These are phyloP conservation scores for Flexamia atlantica DNA, from an alignment of 2,888 invertebrate species.

Conservation along the genomic window DNA sequence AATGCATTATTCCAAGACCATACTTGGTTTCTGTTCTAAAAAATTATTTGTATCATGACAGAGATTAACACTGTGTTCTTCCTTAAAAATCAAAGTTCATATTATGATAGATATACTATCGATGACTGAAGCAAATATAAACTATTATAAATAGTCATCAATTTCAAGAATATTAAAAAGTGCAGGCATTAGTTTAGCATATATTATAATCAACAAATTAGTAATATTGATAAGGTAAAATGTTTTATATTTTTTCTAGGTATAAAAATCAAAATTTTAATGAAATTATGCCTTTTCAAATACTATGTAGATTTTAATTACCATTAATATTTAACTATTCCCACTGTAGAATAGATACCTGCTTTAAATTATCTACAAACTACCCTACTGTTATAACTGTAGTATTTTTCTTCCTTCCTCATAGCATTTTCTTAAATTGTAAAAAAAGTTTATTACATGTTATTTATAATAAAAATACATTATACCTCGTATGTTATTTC, in stretches of 20 bases:
- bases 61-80: constrained; percentile 10
- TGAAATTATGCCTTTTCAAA: no score
- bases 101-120: neutral
- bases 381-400: constrained; percentile 1
- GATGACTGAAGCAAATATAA: constrained; percentile 6
- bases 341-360: no score
- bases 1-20: neutral
- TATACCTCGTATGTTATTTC: neutral
- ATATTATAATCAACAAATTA: no score
- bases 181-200: no score
- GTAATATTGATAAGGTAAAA: no score
- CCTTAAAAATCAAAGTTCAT: constrained; percentile 16
- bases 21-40: neutral
- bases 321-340: no score
- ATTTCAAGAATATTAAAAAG: neutral
- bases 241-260: no score
- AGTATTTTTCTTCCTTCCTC: neutral
- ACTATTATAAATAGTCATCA: no score
- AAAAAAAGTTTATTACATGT: constrained; percentile 19
- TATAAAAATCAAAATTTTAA: no score
- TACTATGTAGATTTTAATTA: no score
- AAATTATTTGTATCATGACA: neutral
- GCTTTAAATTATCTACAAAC: no score
- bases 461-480: constrained; percentile 22
- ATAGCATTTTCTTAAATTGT: neutral